Evolutionary conservation across 2,888 invertebrate genomes (phyloP), one percentile per base, ranked within the genome.

Genomic region (Epiblema foenella): DNA sequence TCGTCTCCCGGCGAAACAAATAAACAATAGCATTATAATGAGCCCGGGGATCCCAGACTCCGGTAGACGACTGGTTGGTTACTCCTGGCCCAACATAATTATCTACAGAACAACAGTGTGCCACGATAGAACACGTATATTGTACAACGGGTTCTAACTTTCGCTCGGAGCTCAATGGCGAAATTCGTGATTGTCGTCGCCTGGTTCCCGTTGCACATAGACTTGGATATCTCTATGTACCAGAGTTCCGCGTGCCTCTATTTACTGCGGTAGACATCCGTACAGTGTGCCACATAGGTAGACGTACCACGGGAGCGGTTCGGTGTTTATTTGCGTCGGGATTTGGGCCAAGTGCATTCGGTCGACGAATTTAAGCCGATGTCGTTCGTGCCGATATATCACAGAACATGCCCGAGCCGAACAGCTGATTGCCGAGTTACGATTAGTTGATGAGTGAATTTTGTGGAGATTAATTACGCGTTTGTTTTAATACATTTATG

Each of bases 301-400:
- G 54, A 66, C 69, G 64, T 69, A 82, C 81, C 80, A 80, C 83
- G 83, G 81, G 78, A 83, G 79, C 81, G 79, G 85, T 84, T 85
- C 85, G 83, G 82, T 86, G 88, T 89, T 87, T 89, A 88, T 89
- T 87, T 88, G 85, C 81, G 82, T 84, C 84, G 81, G 85, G 89
- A 88, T 89, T 88, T 85, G 84, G 89, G 89, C 89, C 89, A 89
- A 90, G 89, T 89, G 89, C 89, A 89, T 81, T 89, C 84, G 89
- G 89, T 85, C 79, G 81, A 73, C 75, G 78, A 85, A 85, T 86
- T 86, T 81, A 83, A 84, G 81, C 81, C 80, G 79, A 83, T 84
- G 82, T 83, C 83, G 81, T 79, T 79, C 75, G 77, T 75, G 75
- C 74, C 75, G 74, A 73, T 70, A 67, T 77, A 76, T 71, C 66